Percentiles rank a stretch among this genome's conserved stretches.
phyloP scores from a whole-genome alignment of 2,797 vertebrate genomes.

The Paedocypris micromegethes region DNA sequence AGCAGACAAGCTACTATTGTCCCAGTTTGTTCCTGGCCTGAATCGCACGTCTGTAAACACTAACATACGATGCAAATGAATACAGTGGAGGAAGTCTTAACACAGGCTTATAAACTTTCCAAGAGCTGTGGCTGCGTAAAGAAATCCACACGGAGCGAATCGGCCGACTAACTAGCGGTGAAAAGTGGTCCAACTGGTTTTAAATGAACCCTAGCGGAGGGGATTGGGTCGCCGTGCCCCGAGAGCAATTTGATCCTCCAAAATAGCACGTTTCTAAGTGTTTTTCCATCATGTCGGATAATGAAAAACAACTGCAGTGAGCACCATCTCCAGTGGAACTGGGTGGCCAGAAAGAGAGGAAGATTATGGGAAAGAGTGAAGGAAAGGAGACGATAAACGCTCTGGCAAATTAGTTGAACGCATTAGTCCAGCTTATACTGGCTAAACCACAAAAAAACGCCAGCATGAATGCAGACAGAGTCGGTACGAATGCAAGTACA shows the following conservation, averaged over 20 bases:
- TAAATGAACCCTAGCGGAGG: background rate
- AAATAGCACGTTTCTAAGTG: constrained; percentile 24
- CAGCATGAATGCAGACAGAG: constrained; percentile 32
- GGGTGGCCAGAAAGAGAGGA: background rate
- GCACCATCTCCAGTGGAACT: constrained; percentile 14
- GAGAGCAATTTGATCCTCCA: constrained; percentile 6
- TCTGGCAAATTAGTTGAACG: constrained; percentile 41
- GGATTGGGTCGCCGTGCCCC: constrained; percentile 13
- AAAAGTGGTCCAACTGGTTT: constrained; percentile 5
- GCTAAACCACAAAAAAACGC: constrained; percentile 36
- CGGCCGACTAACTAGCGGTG: background rate
- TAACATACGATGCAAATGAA: constrained; percentile 66
- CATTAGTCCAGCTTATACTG: constrained; percentile 30
- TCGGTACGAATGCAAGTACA: constrained; percentile 44
- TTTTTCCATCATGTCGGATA: constrained; percentile 8
- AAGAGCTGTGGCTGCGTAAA: constrained; percentile 11
- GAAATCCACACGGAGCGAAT: too few relatives aligned
- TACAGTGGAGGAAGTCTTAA: constrained; percentile 35
- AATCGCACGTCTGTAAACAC: constrained; percentile 64
- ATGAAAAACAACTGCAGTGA: constrained; percentile 21
- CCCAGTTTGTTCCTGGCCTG: constrained; percentile 69
- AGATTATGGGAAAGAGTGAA: constrained; percentile 1
- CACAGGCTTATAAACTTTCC: constrained; percentile 42
- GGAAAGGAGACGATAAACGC: constrained; percentile 52
- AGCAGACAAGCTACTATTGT: constrained; percentile 58